A percentile compares a stretch with the other conserved stretches of the same genome.
These are phyloP conservation scores for Melipona beecheii DNA, from an alignment of 2,888 invertebrate genomes.

Conservation along the genomic window DNA sequence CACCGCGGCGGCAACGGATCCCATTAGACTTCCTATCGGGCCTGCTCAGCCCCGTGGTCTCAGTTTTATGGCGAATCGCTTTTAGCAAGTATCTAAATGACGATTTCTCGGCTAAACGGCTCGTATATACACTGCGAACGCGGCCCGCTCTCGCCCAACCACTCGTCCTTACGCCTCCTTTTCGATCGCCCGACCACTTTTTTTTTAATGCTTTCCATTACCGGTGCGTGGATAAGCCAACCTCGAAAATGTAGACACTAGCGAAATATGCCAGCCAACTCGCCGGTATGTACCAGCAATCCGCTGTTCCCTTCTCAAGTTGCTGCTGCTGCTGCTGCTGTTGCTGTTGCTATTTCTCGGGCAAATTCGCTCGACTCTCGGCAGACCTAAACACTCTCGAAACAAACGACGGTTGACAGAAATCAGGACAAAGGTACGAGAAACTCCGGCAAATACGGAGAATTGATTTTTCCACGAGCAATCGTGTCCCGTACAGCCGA, in stretches of 20 bases:
- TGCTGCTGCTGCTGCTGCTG: too few species aligned
- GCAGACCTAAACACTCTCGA: too few species aligned
- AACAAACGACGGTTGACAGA: too few species aligned
- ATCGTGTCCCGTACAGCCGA: conserved; percentile 20
- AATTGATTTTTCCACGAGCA: conserved; percentile 26
- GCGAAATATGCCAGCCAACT: conserved; percentile 60
- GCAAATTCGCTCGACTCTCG: too few species aligned
- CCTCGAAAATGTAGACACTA: conserved; percentile 71
- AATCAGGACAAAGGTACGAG: too few species aligned
- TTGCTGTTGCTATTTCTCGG: too few species aligned
- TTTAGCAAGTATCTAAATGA: conserved; percentile 82
- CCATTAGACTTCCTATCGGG: conserved; percentile 78
- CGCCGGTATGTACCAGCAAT: conserved; percentile 21
- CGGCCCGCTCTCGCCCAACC: conserved; percentile 20
- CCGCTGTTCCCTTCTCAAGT: neutral
- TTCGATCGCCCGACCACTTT: neutral
- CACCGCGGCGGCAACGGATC: conserved; percentile 51
- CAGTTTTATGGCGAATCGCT: conserved; percentile 82
- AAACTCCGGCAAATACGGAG: neutral
- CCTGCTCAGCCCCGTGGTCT: conserved; percentile 62
- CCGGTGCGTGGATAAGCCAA: conserved; percentile 62
- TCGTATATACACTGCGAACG: conserved; percentile 51
- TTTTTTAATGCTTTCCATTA: conserved; percentile 71
- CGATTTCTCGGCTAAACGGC: conserved; percentile 74
- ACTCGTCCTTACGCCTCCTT: conserved; percentile 24